Percentiles rank a stretch among this genome's conserved stretches.
Conservation (phyloP, 2,113 vertebrate genomes). For the Haliaeetus leucogaster region DNA sequence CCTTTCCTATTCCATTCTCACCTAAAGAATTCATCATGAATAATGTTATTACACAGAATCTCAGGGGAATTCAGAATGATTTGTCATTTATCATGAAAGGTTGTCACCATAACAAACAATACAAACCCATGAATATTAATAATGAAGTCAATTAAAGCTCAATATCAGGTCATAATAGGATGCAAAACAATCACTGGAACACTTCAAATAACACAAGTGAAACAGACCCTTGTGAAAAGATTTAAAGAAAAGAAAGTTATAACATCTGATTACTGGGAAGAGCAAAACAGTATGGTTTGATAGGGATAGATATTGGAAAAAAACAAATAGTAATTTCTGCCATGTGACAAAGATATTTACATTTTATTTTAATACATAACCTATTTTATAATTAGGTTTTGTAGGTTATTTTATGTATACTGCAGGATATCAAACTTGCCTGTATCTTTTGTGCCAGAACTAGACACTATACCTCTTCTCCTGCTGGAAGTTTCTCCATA, state of each 20-base stretch:
- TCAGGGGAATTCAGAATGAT: neutral
- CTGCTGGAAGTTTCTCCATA: neutral
- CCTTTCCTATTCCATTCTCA: neutral
- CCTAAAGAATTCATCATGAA: neutral
- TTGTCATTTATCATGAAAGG: neutral
- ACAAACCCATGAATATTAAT: neutral
- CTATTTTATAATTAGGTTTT: neutral
- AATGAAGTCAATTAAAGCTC: neutral
- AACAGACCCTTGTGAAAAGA: neutral
- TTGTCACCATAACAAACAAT: neutral
- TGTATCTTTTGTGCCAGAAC: neutral
- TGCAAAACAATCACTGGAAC: neutral
- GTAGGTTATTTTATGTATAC: neutral
- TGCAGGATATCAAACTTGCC: neutral
- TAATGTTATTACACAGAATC: neutral
- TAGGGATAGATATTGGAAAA: neutral
- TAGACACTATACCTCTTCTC: neutral
- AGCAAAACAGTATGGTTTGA: rapidly evolving
- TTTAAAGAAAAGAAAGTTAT: neutral
- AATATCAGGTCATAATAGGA: neutral
- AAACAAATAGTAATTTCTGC: neutral
- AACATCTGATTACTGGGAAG: neutral
- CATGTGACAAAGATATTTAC: neutral
- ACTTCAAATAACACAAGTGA: neutral
- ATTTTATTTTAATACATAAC: neutral